Evolutionary conservation across 2,797 vertebrate genomes (phyloP).

Genomic region (Argyrosomus regius): DNA sequence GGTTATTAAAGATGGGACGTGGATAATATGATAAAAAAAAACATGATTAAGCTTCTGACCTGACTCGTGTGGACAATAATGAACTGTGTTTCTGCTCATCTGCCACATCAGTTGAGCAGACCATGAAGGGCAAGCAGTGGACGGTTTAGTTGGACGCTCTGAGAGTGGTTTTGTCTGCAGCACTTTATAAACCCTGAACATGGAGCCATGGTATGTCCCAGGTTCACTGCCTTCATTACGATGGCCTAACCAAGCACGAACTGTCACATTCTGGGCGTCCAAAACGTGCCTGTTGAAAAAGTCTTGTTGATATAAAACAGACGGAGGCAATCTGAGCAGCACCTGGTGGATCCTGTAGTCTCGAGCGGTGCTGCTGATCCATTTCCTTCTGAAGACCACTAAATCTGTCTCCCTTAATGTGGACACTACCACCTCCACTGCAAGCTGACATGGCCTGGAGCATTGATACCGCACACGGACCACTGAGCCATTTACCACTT

Average conservation of each 20-base stretch:
- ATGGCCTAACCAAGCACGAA: conserved; percentile 89
- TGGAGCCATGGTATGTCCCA: conserved; percentile 77
- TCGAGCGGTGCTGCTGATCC: conserved; percentile 83
- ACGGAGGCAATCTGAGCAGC: conserved; percentile 87
- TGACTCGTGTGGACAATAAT: conserved; percentile 88
- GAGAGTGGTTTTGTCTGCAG: conserved; percentile 84
- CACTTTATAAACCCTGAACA: conserved; percentile 84
- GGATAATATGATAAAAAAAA: conserved; percentile 1
- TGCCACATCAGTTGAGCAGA: conserved; percentile 87
- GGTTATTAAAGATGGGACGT: background rate
- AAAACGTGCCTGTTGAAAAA: conserved; percentile 85
- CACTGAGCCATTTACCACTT: conserved; percentile 83
- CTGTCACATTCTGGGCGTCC: conserved; percentile 83
- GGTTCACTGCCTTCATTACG: conserved; percentile 49
- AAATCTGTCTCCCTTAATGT: conserved; percentile 85
- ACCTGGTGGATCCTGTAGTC: conserved; percentile 81
- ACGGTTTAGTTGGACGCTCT: conserved; percentile 85
- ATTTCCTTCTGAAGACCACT: conserved; percentile 89
- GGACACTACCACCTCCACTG: conserved; percentile 88
- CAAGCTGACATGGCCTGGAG: conserved; percentile 87
- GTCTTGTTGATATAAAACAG: conserved; percentile 87
- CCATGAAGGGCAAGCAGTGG: conserved; percentile 89
- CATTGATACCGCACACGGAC: conserved; percentile 89
- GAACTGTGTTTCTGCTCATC: conserved; percentile 81
- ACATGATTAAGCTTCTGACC: conserved; percentile 81